These are phyloP conservation scores for Monodelphis domestica DNA, from an alignment of 2,797 vertebrate genomes.

Conservation along the genomic window DNA sequence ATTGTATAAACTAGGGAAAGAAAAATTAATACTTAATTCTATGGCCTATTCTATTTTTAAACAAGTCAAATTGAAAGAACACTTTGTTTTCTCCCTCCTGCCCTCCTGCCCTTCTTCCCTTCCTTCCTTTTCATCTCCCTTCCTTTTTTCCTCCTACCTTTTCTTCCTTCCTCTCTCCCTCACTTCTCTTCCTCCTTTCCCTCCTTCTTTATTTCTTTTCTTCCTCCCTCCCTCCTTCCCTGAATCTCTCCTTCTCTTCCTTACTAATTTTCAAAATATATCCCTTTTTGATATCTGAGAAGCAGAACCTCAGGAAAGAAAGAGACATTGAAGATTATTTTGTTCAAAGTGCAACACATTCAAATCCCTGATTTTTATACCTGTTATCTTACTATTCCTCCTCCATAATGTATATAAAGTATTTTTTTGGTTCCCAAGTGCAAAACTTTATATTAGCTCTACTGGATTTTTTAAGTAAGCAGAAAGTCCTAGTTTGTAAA, in stretches of 20 bases:
- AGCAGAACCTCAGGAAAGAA: background rate
- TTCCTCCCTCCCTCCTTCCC: background rate
- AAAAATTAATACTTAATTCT: background rate
- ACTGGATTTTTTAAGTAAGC: background rate
- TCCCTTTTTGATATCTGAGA: background rate
- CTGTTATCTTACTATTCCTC: background rate
- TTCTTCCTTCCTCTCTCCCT: rapidly evolving
- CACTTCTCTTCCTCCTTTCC: background rate
- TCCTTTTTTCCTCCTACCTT: background rate
- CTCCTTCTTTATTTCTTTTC: background rate
- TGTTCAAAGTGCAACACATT: background rate
- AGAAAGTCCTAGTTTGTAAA: background rate
- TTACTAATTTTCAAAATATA: background rate
- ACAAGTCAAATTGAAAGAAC: background rate
- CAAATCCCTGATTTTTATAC: background rate
- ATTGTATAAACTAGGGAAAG: background rate
- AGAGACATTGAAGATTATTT: background rate
- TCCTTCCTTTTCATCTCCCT: background rate
- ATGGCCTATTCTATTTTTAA: background rate
- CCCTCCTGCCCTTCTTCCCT: rapidly evolving
- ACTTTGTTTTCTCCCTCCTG: background rate
- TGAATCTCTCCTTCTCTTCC: background rate
- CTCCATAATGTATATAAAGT: background rate
- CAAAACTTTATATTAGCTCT: background rate
- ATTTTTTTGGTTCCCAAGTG: background rate